phyloP scores from a whole-genome alignment of 92 coral and sea anemone genomes.

The Actinostola sp. region DNA sequence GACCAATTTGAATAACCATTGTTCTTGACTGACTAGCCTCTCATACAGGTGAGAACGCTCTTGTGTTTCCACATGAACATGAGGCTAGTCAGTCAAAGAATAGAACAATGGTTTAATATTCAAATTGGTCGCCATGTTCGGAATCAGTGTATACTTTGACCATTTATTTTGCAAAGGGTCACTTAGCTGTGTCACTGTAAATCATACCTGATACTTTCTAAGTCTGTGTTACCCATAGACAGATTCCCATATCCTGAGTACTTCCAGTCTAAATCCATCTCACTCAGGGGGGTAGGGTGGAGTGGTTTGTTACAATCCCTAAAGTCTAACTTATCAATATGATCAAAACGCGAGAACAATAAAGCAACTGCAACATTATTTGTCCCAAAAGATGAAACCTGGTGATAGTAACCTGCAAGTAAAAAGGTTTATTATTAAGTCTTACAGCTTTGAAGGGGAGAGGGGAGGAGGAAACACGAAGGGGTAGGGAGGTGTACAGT shows the following conservation, averaged over 20 bases:
- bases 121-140: too few relatives aligned
- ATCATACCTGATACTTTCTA: slow-evolving; percentile 75
- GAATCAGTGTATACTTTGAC: too few relatives aligned
- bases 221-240: slow-evolving; percentile 88
- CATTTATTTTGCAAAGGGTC: too few relatives aligned
- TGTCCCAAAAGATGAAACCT: slow-evolving; percentile 84
- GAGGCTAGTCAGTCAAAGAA: too few relatives aligned
- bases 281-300: slow-evolving; percentile 76
- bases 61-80: too few relatives aligned
- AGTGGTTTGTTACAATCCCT: slow-evolving; percentile 69
- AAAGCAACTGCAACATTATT: slow-evolving; percentile 83
- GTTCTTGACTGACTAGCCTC: too few relatives aligned
- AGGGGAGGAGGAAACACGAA: too few relatives aligned
- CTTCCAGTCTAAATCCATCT: slow-evolving; percentile 93
- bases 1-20: too few relatives aligned
- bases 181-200: too few relatives aligned
- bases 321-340: slow-evolving; percentile 60
- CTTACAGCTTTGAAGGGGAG: too few relatives aligned
- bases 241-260: slow-evolving; percentile 89
- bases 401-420: slow-evolving; percentile 87
- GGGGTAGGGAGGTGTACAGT: neutral
- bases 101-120: too few relatives aligned
- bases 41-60: too few relatives aligned
- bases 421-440: neutral
- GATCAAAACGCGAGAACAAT: slow-evolving; percentile 86